Percentiles rank a stretch among this genome's conserved stretches.
Evolutionary conservation across 1,140 invertebrate genomes (phyloP).

Genomic region (Mactra quadrangularis): DNA sequence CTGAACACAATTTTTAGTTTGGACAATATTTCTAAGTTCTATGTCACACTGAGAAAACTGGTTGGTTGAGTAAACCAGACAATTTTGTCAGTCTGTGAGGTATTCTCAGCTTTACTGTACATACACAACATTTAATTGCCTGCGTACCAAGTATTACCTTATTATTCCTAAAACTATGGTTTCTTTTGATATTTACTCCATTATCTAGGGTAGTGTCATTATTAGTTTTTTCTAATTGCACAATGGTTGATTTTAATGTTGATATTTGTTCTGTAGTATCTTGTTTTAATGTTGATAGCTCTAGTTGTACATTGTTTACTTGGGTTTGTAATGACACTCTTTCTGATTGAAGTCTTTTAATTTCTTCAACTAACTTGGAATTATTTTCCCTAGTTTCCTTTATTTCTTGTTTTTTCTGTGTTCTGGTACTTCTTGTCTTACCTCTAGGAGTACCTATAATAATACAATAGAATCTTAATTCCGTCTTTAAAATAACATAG

Average conservation of each 20-base stretch:
- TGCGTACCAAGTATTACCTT: too few species aligned
- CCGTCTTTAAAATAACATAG: too few species aligned
- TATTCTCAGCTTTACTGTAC: too few species aligned
- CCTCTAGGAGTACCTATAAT: neutral
- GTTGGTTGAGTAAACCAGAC: too few species aligned
- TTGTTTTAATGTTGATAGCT: slow-evolving; percentile 36
- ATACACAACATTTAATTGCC: too few species aligned
- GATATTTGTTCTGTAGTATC: slow-evolving; percentile 33
- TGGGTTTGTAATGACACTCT: slow-evolving; percentile 68
- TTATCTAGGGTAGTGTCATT: slow-evolving; percentile 8
- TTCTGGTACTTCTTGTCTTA: too few species aligned
- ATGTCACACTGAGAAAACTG: too few species aligned
- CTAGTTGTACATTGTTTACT: slow-evolving; percentile 57
- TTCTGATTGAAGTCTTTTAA: slow-evolving; percentile 71
- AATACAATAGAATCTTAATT: too few species aligned
- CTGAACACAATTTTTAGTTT: too few species aligned
- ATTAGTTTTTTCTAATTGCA: slow-evolving; percentile 39
- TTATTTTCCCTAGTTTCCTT: slow-evolving; percentile 1
- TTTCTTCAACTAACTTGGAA: slow-evolving; percentile 62
- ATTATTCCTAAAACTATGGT: slow-evolving; percentile 22
- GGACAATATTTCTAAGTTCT: too few species aligned
- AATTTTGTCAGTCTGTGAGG: too few species aligned
- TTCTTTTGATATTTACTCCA: slow-evolving; percentile 23
- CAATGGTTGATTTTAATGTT: slow-evolving; percentile 22
- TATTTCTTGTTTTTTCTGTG: neutral